Evolutionary conservation across 1,140 invertebrate species (phyloP).

Genomic region (Saxidomus purpurata): DNA sequence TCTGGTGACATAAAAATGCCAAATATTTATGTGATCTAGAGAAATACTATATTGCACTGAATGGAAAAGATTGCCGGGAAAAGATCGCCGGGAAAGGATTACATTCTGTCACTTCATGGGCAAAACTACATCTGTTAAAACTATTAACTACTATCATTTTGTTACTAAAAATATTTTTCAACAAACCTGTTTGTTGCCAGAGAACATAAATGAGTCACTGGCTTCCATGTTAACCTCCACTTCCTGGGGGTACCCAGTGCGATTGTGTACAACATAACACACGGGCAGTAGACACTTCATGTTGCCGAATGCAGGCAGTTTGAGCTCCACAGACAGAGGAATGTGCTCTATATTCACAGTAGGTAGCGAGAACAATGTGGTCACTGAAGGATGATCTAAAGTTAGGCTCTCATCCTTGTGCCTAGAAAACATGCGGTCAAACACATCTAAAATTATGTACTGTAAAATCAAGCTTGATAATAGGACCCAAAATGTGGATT

Average conservation of each 20-base stretch:
- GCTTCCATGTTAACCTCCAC: constrained; percentile 92
- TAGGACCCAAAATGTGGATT: too few relatives aligned
- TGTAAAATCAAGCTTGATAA: too few relatives aligned
- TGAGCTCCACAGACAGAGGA: constrained; percentile 91
- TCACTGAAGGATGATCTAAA: constrained; percentile 81
- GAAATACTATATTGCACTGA: too few relatives aligned
- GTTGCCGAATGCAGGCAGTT: constrained; percentile 91
- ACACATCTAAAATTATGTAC: not conserved
- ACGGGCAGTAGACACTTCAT: constrained; percentile 89
- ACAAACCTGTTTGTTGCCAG: constrained; percentile 94
- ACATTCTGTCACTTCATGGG: too few relatives aligned
- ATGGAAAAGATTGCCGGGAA: too few relatives aligned
- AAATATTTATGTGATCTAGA: too few relatives aligned
- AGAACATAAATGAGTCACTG: constrained; percentile 95
- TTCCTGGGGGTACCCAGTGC: constrained; percentile 91
- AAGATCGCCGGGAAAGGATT: too few relatives aligned
- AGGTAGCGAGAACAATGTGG: constrained; percentile 85
- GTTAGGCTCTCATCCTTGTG: constrained; percentile 35
- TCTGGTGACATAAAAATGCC: too few relatives aligned
- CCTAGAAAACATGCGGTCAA: constrained; percentile 5
- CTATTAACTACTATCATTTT: too few relatives aligned
- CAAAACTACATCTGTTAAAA: too few relatives aligned
- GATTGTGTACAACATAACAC: constrained; percentile 92
- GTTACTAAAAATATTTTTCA: too few relatives aligned
- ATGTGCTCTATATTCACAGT: constrained; percentile 88